Evolutionary conservation across 2,888 invertebrate genomes (phyloP).

Genomic region (Drosophila bunnanda): DNA sequence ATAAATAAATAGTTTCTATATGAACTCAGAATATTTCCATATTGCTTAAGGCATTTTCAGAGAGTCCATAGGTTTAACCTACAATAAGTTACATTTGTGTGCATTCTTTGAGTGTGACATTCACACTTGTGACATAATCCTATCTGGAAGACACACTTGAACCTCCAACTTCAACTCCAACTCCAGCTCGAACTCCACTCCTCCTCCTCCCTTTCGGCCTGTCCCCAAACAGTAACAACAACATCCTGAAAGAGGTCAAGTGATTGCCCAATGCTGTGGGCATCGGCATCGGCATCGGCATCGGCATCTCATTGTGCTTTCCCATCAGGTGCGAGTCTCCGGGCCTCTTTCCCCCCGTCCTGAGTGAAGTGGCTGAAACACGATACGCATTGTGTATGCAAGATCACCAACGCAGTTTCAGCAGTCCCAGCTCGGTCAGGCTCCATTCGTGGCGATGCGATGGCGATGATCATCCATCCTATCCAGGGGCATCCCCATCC

Average conservation of each 20-base stretch:
- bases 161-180: constrained; percentile 51
- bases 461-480: constrained; percentile 20
- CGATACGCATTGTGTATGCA: constrained; percentile 82
- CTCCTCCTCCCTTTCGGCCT: background rate
- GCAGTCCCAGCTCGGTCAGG: constrained; percentile 5
- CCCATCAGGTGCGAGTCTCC: constrained; percentile 81
- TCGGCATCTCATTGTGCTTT: constrained; percentile 79
- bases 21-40: no score
- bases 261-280: constrained; percentile 69
- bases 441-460: constrained; percentile 16
- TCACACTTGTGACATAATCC: constrained; percentile 67
- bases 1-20: no score
- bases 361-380: constrained; percentile 76
- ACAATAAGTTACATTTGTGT: fast-evolving
- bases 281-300: constrained; percentile 14
- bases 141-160: constrained; percentile 69
- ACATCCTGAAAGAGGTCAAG: constrained; percentile 84
- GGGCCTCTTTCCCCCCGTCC: constrained; percentile 13
- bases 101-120: constrained; percentile 21
- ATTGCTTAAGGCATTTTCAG: no score
- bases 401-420: constrained; percentile 60
- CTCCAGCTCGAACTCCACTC: constrained; percentile 24
- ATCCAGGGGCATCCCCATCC: constrained; percentile 12
- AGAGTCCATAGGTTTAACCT: background rate
- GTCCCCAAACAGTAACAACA: constrained; percentile 48